A percentile compares a stretch with the other conserved stretches of the same genome.
Evolutionary conservation across 1,140 invertebrate genomes (phyloP).

Genomic region (Orius insidiosus): DNA sequence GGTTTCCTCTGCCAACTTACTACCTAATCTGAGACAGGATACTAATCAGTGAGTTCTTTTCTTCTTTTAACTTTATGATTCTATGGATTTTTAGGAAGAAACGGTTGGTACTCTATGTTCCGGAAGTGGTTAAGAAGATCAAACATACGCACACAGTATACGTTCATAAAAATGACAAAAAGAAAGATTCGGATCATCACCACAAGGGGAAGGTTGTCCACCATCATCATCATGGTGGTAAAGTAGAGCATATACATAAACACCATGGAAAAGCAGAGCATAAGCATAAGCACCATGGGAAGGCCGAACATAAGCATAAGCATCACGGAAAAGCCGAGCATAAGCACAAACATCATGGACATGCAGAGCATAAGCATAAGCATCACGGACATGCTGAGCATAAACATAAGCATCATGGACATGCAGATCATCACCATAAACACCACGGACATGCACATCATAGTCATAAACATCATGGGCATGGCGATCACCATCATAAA

Average conservation of each 20-base stretch:
- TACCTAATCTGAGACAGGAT: neutral
- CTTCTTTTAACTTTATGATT: neutral
- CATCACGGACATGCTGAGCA: slow-evolving; percentile 4
- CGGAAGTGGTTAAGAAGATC: slow-evolving; percentile 7
- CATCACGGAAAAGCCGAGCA: neutral
- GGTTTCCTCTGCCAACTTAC: neutral
- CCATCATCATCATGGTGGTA: neutral
- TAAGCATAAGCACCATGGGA: slow-evolving; percentile 6
- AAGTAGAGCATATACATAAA: neutral
- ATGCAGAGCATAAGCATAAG: slow-evolving; percentile 6
- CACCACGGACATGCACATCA: slow-evolving; percentile 5
- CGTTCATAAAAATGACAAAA: slow-evolving; percentile 5
- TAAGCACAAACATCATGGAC: slow-evolving; percentile 4
- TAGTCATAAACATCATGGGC: slow-evolving; percentile 5
- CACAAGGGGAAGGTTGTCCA: slow-evolving; percentile 3
- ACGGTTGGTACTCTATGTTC: slow-evolving; percentile 7
- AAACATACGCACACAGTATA: slow-evolving; percentile 12
- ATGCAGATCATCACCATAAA: slow-evolving; percentile 1
- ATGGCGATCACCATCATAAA: neutral
- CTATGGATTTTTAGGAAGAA: no score
- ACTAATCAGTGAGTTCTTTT: neutral
- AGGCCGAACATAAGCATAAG: slow-evolving; percentile 3
- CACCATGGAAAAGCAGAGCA: slow-evolving; percentile 1
- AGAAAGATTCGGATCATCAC: slow-evolving; percentile 1
- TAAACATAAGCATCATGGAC: slow-evolving; percentile 5